These are phyloP conservation scores for Lophotriccus pileatus DNA, from an alignment of 2,797 vertebrate species.

Conservation along the genomic window DNA sequence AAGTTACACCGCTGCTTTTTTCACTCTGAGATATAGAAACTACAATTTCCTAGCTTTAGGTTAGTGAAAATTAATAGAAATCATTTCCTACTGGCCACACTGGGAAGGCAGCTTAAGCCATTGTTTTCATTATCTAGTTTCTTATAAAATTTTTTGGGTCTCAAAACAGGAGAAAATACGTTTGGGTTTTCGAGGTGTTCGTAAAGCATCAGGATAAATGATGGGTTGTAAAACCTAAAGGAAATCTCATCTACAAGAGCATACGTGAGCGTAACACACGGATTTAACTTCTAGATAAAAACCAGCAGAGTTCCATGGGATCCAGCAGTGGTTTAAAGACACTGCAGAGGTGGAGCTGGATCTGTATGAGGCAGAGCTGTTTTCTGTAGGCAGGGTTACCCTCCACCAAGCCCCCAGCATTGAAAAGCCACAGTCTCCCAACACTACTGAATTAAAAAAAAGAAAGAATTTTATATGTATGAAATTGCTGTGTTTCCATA, in stretches of 20 bases:
- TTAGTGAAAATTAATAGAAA: neutral
- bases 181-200: neutral
- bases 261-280: fast-evolving
- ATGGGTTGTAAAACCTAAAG: neutral
- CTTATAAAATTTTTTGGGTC: neutral
- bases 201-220: neutral
- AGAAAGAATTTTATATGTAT: neutral
- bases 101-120: neutral
- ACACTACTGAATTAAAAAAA: fast-evolving
- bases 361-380: neutral
- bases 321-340: neutral
- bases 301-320: neutral
- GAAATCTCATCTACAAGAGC: neutral
- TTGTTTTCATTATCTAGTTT: neutral
- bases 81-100: neutral
- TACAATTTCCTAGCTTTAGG: neutral
- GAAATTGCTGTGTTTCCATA: neutral
- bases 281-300: neutral
- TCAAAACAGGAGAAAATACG: neutral
- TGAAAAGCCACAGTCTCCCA: neutral
- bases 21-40: neutral
- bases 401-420: neutral
- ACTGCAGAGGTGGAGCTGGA: fast-evolving
- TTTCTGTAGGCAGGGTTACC: neutral
- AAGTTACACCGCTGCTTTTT: neutral